These are phyloP conservation scores for Hemiscyllium ocellatum DNA, from an alignment of 2,113 vertebrate species.

Conservation along the genomic window DNA sequence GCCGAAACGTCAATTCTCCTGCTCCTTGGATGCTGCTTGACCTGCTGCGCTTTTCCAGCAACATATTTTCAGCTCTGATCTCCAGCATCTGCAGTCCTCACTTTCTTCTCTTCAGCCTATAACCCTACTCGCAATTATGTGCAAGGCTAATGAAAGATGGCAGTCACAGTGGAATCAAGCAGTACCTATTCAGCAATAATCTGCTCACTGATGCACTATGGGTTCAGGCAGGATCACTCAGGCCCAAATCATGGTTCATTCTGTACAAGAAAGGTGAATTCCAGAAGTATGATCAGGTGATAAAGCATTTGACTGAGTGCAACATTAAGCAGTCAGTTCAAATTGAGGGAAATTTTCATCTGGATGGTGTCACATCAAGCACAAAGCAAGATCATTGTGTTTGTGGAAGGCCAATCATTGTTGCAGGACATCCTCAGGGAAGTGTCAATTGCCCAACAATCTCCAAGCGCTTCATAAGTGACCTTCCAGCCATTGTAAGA, in stretches of 20 bases:
- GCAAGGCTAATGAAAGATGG: background rate
- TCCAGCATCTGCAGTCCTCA: no score
- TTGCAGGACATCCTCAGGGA: background rate
- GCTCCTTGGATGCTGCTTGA: no score
- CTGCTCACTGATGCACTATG: background rate
- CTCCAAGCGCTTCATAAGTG: background rate
- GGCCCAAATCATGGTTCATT: background rate
- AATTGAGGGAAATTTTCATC: background rate
- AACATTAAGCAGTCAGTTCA: background rate
- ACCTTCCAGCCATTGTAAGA: background rate
- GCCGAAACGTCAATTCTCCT: no score
- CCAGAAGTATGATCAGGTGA: background rate
- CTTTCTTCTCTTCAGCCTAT: no score
- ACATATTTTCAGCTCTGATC: no score
- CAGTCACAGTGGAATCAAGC: background rate
- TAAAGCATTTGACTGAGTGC: background rate
- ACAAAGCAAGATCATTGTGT: background rate
- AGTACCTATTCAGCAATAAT: background rate
- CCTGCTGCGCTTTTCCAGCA: no score
- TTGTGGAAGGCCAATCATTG: background rate
- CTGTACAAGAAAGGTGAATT: background rate
- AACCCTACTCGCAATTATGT: background rate
- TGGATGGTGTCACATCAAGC: background rate
- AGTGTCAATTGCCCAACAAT: background rate
- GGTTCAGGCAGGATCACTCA: background rate